A percentile compares a stretch with the other conserved stretches of the same genome.
Conservation (phyloP, 2,113 vertebrate genomes). For the Alexandromys fortis region DNA sequence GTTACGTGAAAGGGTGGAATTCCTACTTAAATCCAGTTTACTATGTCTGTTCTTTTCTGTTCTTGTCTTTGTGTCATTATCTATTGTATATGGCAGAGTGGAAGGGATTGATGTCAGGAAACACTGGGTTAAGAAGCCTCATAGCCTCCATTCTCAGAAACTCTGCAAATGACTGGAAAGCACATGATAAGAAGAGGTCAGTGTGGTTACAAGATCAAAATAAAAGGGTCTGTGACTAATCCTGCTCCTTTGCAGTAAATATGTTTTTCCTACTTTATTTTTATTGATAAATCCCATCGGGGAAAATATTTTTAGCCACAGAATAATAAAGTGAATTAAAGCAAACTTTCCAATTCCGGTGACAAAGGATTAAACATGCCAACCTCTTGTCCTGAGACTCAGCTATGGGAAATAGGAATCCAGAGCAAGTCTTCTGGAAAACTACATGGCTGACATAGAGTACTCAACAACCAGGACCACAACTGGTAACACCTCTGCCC, state of each 20-base stretch:
- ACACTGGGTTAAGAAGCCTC: not conserved
- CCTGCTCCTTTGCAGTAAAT: not conserved
- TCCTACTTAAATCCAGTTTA: not conserved
- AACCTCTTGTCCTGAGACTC: not conserved
- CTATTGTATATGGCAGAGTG: not conserved
- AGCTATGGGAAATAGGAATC: not conserved
- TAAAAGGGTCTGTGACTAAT: not conserved
- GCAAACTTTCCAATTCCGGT: not conserved
- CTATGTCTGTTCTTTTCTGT: not conserved
- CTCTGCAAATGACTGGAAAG: not conserved
- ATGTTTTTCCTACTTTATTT: not conserved
- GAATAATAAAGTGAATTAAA: conserved; percentile 38
- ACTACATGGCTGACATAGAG: not conserved
- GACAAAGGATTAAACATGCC: not conserved
- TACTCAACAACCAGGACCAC: not conserved
- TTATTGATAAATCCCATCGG: not conserved
- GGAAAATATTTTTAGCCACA: not conserved
- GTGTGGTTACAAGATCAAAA: not conserved
- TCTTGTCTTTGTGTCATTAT: not conserved
- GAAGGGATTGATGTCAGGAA: not conserved
- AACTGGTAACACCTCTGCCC: not conserved
- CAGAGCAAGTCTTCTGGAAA: not conserved
- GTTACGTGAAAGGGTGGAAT: not conserved
- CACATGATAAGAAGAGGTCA: not conserved
- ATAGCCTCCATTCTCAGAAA: not conserved